Evolutionary conservation across 2,113 vertebrate genomes (phyloP), one percentile per base, ranked within the genome.

Genomic region (Rhinoderma darwinii): DNA sequence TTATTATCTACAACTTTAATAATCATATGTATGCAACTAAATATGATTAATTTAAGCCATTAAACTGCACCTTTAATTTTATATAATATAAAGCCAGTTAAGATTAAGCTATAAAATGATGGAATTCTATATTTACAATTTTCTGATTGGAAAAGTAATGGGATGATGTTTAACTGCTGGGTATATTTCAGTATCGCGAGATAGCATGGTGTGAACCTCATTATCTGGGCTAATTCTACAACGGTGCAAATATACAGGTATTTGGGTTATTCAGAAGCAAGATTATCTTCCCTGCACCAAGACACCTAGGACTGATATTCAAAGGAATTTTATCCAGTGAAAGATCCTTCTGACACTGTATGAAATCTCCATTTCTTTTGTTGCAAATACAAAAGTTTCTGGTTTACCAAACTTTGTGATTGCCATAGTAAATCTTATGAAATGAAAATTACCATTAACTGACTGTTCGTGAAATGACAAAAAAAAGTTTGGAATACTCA

Each of bases 381-480:
- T 43, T 87, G 78, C 27, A 82, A 87, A 87, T 82, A 82, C 70
- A 82, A 82, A 82, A 82, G 50, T 85, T 81, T 81, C 39, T 63
- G 54, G 73, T 85, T 85, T 85, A 63, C 73, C 86, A 74, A 87
- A 82, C 68, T 74, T 87, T 74, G 68, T 74, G 51, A 82, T 70
- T 82, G 86, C 68, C 77, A 75, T 81, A 74, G 77, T 82, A 82
- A 87, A 87, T 74, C 51, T 73, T 82, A 82, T 15, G 79, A 87
- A 79, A 74, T 86, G 15, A 61, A 61, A 87, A 87, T 82, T 73
- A 82, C 37, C 77, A 87, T 82, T 75, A 82, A 63, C 47, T 75
- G 86, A 82, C 68, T 87, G 61, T 72, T 87, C 74, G 17, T 82
- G 50, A 87, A 87, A 82, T 87, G 66, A 87, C 78, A 86, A 41